Base-by-base conservation (phyloP, 2,888 invertebrate species). In the Epinotia ramella region DNA sequence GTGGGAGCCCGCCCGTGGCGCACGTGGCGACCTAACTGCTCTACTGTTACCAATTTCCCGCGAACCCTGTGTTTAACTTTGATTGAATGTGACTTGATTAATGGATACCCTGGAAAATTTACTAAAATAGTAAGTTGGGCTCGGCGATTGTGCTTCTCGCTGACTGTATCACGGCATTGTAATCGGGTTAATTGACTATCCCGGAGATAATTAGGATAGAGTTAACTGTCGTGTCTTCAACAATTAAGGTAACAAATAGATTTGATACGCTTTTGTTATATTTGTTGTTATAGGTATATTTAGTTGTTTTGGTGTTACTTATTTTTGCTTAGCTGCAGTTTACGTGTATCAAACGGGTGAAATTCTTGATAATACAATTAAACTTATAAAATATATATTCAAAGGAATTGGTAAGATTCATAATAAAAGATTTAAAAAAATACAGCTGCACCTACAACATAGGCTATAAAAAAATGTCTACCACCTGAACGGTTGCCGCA, bases 1-100 rank as follows among this genome's bases (percentile, higher is more conserved):
- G 81, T 83, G 80, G 88, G 74, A 65, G 56, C 71, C 76, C 77
- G 76, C 68, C 73, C 68, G 75, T 71, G 87, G 77, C 87, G 90
- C 93, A 93, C 93, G 93, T 92, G 91, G 86, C 84, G 79, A 82
- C 79, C 24, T 81, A 82, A 78, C 79, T 82, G 82, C 84, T 65
- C 70, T 66, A 53, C 75, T 60, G 66, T 56, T 46, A 66, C 84
- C 85, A 82, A 85, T 84, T 87, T 86, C 79, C 78, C 89, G 88
- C 86, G 87, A 87, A 83, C 84, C 87, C 87, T 89, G 71, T 76
- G 67, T 57, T 71, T 76, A 76, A 76, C 76, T 76, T 76, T 76
- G 76, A 76, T 76, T 72, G 74, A 60, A 74, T 74, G 66, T 72
- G 72, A 72, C 71, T 71, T 72, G 76, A 67, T 76, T 63, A 72